A percentile compares a stretch with the other conserved stretches of the same genome.
Evolutionary conservation across 2,888 invertebrate genomes (phyloP).

Genomic region (Ischnura elegans): DNA sequence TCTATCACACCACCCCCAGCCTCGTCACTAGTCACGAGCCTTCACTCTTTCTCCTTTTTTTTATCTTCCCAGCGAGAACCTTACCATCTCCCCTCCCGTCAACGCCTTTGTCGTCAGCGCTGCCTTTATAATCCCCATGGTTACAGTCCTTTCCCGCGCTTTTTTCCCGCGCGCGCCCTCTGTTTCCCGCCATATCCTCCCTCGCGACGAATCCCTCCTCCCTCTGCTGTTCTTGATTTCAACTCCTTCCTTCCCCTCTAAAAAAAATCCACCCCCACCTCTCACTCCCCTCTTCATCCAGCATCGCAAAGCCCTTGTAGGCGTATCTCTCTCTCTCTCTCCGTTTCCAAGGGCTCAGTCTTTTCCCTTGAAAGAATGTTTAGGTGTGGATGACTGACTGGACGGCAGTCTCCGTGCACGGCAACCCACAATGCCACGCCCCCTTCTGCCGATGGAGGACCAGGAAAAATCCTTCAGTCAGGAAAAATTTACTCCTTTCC

Average conservation of each 20-base stretch:
- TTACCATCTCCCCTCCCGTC: background rate
- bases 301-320: background rate
- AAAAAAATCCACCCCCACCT: background rate
- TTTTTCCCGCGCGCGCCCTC: background rate
- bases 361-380: slow-evolving; percentile 50
- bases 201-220: background rate
- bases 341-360: slow-evolving; percentile 58
- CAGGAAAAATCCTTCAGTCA: background rate
- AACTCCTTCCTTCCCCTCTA: background rate
- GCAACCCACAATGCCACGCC: no score
- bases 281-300: background rate
- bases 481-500: background rate
- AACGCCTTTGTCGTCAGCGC: slow-evolving; percentile 49
- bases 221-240: background rate
- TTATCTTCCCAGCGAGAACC: background rate
- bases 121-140: slow-evolving; percentile 62
- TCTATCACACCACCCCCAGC: background rate
- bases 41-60: slow-evolving; percentile 14
- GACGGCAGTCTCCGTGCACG: slow-evolving; percentile 14
- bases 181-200: background rate
- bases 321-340: background rate
- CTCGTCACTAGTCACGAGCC: background rate
- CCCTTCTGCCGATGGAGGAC: background rate
- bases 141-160: slow-evolving; percentile 53
- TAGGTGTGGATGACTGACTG: slow-evolving; percentile 45